Percentiles rank a stretch among this genome's conserved stretches.
phyloP scores from a whole-genome alignment of 2,888 invertebrate species.

The Erebia epiphron region DNA sequence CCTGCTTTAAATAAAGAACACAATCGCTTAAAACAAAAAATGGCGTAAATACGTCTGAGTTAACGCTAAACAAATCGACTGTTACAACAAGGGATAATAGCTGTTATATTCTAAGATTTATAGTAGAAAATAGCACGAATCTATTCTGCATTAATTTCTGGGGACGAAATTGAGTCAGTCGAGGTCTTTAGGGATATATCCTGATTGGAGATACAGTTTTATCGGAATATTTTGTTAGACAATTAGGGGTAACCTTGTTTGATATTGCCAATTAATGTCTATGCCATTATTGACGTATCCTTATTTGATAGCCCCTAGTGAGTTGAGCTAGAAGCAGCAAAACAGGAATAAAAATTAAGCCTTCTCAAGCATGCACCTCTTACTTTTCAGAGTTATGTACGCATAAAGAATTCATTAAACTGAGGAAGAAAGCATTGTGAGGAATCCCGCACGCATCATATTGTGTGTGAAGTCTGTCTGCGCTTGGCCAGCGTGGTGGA shows the following conservation, averaged over 20 bases:
- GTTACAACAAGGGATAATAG: conserved; percentile 37
- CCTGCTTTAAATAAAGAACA: conserved; percentile 11
- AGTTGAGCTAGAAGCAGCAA: no score
- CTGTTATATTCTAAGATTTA: conserved; percentile 21
- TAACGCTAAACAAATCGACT: conserved; percentile 41
- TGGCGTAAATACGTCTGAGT: conserved; percentile 9
- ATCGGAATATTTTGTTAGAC: conserved; percentile 22
- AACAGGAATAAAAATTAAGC: no score
- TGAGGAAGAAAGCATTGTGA: no score
- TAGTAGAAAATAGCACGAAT: conserved; percentile 10
- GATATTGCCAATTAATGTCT: not conserved
- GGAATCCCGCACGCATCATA: no score
- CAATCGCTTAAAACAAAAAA: conserved; percentile 17
- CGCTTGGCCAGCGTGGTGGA: no score
- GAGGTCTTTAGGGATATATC: conserved; percentile 41
- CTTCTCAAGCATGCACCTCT: no score
- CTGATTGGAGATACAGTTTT: conserved; percentile 34
- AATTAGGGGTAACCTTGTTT: conserved; percentile 3
- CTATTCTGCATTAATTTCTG: conserved; percentile 32
- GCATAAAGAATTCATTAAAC: no score
- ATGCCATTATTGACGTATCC: not conserved
- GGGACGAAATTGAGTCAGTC: conserved; percentile 42
- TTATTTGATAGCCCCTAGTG: not conserved
- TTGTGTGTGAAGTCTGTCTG: no score
- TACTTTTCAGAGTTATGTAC: no score